phyloP scores from a whole-genome alignment of 2,797 vertebrate species.

The Paguma larvata region DNA sequence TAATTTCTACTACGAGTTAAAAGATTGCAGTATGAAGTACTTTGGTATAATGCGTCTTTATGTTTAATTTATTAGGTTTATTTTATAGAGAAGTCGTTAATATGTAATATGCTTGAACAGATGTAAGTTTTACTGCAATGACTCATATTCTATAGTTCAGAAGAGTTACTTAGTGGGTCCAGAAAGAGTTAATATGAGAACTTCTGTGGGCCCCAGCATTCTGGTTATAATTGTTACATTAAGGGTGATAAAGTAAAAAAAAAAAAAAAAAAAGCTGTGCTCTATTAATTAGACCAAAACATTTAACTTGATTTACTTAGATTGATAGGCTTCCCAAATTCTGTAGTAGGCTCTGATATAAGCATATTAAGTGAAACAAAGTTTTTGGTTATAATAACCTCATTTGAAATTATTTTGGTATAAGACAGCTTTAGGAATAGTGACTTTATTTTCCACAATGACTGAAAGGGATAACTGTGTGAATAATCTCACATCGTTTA shows the following conservation, averaged over 20 bases:
- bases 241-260: slow-evolving; percentile 23
- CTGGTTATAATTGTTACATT: slow-evolving; percentile 24
- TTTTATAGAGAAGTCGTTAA: slow-evolving; percentile 48
- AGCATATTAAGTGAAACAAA: slow-evolving; percentile 11
- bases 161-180: not conserved
- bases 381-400: slow-evolving; percentile 12
- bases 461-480: not conserved
- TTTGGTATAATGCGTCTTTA: slow-evolving; percentile 34
- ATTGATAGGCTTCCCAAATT: slow-evolving; percentile 48
- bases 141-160: not conserved
- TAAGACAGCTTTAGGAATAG: slow-evolving; percentile 49
- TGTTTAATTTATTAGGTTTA: slow-evolving; percentile 28
- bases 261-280: not conserved
- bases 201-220: not conserved
- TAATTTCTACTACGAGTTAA: slow-evolving; percentile 36
- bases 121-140: not conserved
- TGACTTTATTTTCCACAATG: slow-evolving; percentile 32
- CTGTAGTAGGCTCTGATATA: not conserved
- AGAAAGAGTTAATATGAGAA: slow-evolving; percentile 54
- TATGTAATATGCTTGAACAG: not conserved
- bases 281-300: slow-evolving; percentile 42
- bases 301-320: slow-evolving; percentile 13
- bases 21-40: not conserved
- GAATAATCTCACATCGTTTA: slow-evolving; percentile 49
- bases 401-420: slow-evolving; percentile 57